phyloP scores from a whole-genome alignment of 2,888 invertebrate species.

The Halictus ligatus region DNA sequence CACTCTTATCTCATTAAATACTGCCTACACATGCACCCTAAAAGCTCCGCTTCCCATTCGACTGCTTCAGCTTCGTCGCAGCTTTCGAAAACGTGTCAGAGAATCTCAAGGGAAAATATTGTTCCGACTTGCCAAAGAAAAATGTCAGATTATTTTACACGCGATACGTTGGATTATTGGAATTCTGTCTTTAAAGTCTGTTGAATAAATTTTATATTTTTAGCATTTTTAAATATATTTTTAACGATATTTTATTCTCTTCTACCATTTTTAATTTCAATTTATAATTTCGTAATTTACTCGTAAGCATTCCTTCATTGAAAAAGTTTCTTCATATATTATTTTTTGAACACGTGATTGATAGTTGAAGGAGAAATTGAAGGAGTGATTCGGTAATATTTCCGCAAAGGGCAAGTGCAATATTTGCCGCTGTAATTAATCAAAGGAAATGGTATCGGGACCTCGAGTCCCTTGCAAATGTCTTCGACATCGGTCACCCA shows the following conservation, averaged over 20 bases:
- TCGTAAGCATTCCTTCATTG: neutral
- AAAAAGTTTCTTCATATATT: neutral
- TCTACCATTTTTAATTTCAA: neutral
- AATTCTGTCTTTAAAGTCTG: neutral
- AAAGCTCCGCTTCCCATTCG: neutral
- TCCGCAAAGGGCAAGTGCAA: neutral
- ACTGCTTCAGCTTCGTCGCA: neutral
- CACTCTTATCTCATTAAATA: conserved; percentile 35
- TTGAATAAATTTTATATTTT: too few relatives aligned
- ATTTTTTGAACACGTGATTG: neutral
- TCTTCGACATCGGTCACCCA: conserved; percentile 11
- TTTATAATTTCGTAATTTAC: neutral
- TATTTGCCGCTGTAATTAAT: neutral
- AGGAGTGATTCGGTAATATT: neutral
- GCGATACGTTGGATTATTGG: neutral
- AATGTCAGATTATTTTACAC: neutral
- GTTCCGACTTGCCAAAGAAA: neutral
- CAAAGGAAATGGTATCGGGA: neutral
- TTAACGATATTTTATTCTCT: neutral
- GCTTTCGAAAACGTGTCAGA: neutral
- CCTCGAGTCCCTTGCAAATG: conserved; percentile 31
- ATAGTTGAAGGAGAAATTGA: neutral
- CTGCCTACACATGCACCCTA: neutral
- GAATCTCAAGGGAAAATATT: neutral
- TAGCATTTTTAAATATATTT: neutral